phyloP scores from a whole-genome alignment of 2,113 vertebrate genomes.

The Leiothrix lutea region DNA sequence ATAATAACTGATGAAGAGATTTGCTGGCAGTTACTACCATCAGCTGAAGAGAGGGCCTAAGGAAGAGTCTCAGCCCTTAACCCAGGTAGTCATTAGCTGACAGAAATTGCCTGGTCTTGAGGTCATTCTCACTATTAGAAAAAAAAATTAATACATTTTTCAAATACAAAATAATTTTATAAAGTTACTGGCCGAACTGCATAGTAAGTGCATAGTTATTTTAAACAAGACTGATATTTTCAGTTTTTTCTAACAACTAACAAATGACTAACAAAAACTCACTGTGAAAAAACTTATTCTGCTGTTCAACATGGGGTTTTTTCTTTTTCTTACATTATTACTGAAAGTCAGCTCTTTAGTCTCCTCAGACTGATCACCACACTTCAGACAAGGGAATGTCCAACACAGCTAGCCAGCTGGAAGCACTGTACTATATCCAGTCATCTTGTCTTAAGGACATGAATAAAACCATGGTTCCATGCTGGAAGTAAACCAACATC shows the following conservation, averaged over 20 bases:
- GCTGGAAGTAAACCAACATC: background rate
- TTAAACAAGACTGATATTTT: background rate
- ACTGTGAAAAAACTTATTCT: background rate
- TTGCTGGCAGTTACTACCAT: slow-evolving; percentile 56
- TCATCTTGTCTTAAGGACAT: background rate
- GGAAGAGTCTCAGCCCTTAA: slow-evolving; percentile 7
- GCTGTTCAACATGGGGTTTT: background rate
- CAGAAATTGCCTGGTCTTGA: slow-evolving; percentile 61
- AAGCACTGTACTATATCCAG: background rate
- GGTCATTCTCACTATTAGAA: slow-evolving; percentile 48
- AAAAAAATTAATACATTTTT: slow-evolving; percentile 9
- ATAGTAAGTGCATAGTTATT: background rate
- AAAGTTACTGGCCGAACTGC: background rate
- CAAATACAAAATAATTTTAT: slow-evolving; percentile 54
- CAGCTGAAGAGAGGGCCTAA: background rate
- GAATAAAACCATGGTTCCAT: background rate
- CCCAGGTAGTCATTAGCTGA: slow-evolving; percentile 53
- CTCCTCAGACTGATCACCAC: background rate
- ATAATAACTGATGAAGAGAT: slow-evolving; percentile 51
- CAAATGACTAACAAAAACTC: background rate
- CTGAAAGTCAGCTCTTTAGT: background rate
- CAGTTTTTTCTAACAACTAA: background rate
- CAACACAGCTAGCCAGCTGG: background rate
- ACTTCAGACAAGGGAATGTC: background rate
- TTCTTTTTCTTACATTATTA: background rate